A percentile compares a stretch with the other conserved stretches of the same genome.
Evolutionary conservation across 2,888 invertebrate genomes (phyloP).

Genomic region (Globia sparganii): DNA sequence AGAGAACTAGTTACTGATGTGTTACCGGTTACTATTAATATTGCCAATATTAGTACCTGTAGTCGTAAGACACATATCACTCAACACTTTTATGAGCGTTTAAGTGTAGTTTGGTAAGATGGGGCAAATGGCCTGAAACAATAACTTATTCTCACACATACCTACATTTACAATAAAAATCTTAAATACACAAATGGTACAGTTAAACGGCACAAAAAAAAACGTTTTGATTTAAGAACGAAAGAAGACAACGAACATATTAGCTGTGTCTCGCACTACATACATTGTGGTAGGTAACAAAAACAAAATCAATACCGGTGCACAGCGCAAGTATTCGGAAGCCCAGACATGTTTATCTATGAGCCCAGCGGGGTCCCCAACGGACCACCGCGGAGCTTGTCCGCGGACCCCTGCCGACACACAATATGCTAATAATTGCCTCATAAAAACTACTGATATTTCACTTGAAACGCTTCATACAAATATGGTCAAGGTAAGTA

Average conservation of each 20-base stretch:
- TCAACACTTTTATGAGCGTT: not conserved
- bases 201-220: constrained; percentile 9
- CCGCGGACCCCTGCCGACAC: constrained; percentile 69
- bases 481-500: constrained; percentile 67
- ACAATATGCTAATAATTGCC: constrained; percentile 82
- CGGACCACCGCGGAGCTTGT: constrained; percentile 58
- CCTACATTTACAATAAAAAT: not conserved
- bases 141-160: not conserved
- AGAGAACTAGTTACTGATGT: constrained; percentile 11
- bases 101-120: not conserved
- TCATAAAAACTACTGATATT: constrained; percentile 71
- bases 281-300: constrained; percentile 58
- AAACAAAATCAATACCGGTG: constrained; percentile 68
- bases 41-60: constrained; percentile 1
- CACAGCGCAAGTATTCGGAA: constrained; percentile 68
- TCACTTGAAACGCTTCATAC: constrained; percentile 67
- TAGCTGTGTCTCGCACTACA: constrained; percentile 58
- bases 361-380: constrained; percentile 74
- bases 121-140: not conserved
- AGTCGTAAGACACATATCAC: not conserved
- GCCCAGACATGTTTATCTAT: constrained; percentile 78
- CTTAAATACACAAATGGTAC: constrained; percentile 11
- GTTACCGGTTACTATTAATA: constrained; percentile 9
- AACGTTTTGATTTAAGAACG: constrained; percentile 21
- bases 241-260: constrained; percentile 55